A percentile compares a stretch with the other conserved stretches of the same genome.
These are phyloP conservation scores for Haliclona indistincta DNA, from an alignment of 37 sponge, comb jelly and placozoan species.

Conservation along the genomic window DNA sequence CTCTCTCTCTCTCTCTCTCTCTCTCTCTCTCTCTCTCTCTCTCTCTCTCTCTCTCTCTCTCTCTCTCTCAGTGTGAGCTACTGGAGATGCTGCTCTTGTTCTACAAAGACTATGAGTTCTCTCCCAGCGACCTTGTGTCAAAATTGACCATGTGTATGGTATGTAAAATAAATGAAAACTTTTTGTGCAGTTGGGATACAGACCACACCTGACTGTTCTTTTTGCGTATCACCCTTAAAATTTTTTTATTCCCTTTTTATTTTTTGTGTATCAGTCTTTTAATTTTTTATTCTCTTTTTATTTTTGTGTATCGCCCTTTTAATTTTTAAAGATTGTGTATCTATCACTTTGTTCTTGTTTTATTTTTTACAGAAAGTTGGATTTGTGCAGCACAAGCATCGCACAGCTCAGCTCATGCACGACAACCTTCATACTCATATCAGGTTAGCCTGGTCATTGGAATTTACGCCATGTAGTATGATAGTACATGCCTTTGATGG, in stretches of 20 bases:
- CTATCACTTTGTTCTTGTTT: not conserved
- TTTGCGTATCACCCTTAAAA: no score
- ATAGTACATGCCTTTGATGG: no score
- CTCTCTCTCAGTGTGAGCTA: slow-evolving; percentile 41
- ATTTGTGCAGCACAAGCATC: slow-evolving; percentile 29
- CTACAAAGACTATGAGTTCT: slow-evolving; percentile 39
- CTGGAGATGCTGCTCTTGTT: slow-evolving; percentile 58
- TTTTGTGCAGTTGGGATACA: no score
- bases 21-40: not conserved
- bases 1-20: no score
- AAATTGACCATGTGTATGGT: no score
- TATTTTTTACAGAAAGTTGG: not conserved
- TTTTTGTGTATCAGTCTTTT: no score
- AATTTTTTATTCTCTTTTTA: no score
- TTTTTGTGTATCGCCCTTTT: no score
- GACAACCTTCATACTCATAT: not conserved
- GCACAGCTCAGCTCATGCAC: not conserved
- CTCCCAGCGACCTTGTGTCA: not conserved
- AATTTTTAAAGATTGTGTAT: no score
- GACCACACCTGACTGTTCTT: no score
- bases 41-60: not conserved
- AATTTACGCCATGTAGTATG: not conserved
- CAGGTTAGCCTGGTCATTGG: slow-evolving; percentile 19
- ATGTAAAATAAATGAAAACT: no score
- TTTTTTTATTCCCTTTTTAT: no score